Percentiles rank a stretch among this genome's conserved stretches.
Conservation (phyloP, 2,888 invertebrate genomes). For the Icerya purchasi region DNA sequence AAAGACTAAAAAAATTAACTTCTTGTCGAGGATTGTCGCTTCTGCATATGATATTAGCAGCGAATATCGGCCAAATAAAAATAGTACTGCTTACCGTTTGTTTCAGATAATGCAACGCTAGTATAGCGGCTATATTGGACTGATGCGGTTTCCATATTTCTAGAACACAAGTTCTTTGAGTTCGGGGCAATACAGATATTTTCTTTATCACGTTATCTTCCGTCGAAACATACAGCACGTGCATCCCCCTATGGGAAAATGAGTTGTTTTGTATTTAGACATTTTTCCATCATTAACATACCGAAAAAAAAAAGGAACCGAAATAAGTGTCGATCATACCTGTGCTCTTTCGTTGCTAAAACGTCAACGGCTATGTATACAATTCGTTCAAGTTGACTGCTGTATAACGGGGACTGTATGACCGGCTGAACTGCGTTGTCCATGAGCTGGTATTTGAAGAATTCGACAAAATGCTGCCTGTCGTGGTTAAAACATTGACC, state of each 20-base stretch:
- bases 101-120: constrained; percentile 54
- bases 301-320: not conserved
- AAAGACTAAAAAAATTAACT: no score
- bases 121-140: constrained; percentile 31
- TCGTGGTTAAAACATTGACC: constrained; percentile 34
- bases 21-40: no score
- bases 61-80: no score
- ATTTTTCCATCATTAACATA: not conserved
- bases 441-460: constrained; percentile 55
- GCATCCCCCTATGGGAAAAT: constrained; percentile 34
- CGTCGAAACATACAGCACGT: constrained; percentile 63
- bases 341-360: constrained; percentile 45
- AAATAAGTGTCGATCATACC: no score
- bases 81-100: constrained; percentile 48
- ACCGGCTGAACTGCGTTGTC: constrained; percentile 61
- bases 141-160: constrained; percentile 58
- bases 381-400: constrained; percentile 42
- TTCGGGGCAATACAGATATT: constrained; percentile 46
- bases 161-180: constrained; percentile 54
- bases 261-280: constrained; percentile 6
- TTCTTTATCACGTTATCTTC: constrained; percentile 54
- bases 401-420: constrained; percentile 44
- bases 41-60: no score
- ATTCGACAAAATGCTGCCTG: constrained; percentile 22
- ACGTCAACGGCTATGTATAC: constrained; percentile 64